phyloP scores from a whole-genome alignment of 2,797 vertebrate genomes.

The Melanogrammus aeglefinus region DNA sequence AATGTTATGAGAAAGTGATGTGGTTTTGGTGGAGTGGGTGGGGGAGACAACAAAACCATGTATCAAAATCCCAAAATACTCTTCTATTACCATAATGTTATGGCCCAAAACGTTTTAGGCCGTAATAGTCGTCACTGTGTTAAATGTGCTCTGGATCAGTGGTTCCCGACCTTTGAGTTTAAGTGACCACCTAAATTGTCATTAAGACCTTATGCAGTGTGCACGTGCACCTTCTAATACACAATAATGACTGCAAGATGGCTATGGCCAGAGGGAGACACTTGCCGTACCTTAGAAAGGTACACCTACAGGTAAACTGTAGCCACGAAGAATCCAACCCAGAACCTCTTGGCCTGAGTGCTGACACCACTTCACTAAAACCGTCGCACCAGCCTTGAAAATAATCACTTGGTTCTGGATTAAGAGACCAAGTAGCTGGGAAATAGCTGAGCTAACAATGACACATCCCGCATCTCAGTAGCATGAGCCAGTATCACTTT shows the following conservation, averaged over 20 bases:
- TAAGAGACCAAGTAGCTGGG: background rate
- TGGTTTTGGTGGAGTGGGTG: background rate
- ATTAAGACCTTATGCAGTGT: background rate
- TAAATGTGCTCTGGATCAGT: background rate
- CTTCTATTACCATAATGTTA: no score
- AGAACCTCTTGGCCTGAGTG: background rate
- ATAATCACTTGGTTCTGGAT: background rate
- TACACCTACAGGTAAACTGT: background rate
- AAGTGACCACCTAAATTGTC: no score
- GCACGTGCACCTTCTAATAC: background rate
- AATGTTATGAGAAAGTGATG: conserved; percentile 1
- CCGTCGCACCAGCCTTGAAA: background rate
- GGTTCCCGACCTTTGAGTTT: no score
- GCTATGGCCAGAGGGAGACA: no score
- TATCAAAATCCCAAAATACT: background rate
- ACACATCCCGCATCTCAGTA: background rate
- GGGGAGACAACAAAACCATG: background rate
- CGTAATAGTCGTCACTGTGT: background rate
- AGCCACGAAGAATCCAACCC: background rate
- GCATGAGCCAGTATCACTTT: conserved; percentile 31
- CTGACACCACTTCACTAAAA: background rate
- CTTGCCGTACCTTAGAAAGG: no score
- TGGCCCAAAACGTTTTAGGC: background rate
- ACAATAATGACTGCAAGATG: no score
- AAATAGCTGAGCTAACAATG: background rate